phyloP scores from a whole-genome alignment of 2,888 invertebrate genomes.

The Acutogordius australiensis region DNA sequence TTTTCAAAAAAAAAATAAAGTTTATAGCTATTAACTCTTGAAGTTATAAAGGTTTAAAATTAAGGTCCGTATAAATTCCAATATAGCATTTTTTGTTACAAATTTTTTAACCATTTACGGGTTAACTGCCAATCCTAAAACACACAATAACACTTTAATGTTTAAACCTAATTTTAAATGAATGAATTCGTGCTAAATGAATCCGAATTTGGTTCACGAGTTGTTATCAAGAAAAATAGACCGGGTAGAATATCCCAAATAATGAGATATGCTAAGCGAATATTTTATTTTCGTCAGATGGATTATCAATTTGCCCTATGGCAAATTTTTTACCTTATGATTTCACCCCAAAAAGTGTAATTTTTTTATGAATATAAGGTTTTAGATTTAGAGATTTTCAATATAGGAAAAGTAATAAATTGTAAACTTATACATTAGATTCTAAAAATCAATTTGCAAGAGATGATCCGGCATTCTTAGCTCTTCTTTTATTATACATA shows the following conservation, averaged over 20 bases:
- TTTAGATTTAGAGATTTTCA: constrained; percentile 22
- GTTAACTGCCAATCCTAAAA: too few species aligned
- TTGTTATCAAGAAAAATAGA: too few species aligned
- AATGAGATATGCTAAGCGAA: constrained; percentile 31
- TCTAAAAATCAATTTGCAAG: constrained; percentile 92
- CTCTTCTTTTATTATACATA: constrained; percentile 33
- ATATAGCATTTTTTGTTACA: too few species aligned
- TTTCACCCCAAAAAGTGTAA: constrained; percentile 64
- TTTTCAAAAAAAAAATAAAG: too few species aligned
- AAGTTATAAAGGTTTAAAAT: too few species aligned
- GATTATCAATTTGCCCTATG: constrained; percentile 97
- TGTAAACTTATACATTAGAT: constrained; percentile 30
- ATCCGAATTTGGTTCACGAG: too few species aligned
- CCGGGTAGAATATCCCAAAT: constrained; percentile 26
- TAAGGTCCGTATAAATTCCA: too few species aligned
- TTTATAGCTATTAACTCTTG: too few species aligned
- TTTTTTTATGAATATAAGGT: constrained; percentile 65
- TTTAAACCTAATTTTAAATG: too few species aligned
- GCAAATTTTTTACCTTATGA: constrained; percentile 86
- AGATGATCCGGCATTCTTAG: constrained; percentile 90
- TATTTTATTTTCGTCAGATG: constrained; percentile 78
- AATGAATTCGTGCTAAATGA: too few species aligned
- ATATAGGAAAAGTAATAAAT: constrained; percentile 5
- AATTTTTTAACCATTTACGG: too few species aligned
- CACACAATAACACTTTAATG: too few species aligned